Percentiles rank a stretch among this genome's conserved stretches.
phyloP scores from a whole-genome alignment of 2,113 vertebrate species.

The Trematocara variabile region DNA sequence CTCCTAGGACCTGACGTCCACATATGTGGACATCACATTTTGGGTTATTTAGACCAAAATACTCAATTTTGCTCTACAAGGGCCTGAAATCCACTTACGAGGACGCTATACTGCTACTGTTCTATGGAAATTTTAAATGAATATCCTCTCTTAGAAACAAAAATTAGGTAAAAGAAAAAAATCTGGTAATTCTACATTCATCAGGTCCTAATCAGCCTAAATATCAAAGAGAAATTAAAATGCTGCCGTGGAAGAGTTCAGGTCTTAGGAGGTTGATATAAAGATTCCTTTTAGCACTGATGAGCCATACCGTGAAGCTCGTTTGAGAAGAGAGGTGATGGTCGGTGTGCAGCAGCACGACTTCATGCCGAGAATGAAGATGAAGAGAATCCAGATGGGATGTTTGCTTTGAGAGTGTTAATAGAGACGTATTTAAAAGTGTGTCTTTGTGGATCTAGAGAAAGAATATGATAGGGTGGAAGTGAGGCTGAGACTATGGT shows the following conservation, averaged over 20 bases:
- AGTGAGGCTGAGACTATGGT: too few species aligned
- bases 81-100: background rate
- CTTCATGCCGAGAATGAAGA: background rate
- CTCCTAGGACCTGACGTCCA: background rate
- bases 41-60: background rate
- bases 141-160: too few species aligned
- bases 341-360: background rate
- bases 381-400: background rate
- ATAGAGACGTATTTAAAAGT: background rate
- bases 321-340: background rate
- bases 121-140: background rate
- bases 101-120: background rate
- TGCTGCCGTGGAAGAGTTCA: too few species aligned
- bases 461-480: too few species aligned
- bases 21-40: background rate
- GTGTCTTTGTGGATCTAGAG: background rate
- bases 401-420: background rate
- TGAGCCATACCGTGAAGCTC: background rate
- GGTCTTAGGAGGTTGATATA: too few species aligned
- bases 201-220: too few species aligned
- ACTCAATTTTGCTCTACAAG: background rate
- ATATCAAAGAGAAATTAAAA: too few species aligned
- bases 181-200: too few species aligned
- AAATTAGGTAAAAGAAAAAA: too few species aligned
- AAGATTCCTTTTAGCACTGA: background rate